Conservation (phyloP, 1,140 invertebrate genomes). For the Drosophila fuyamai region DNA sequence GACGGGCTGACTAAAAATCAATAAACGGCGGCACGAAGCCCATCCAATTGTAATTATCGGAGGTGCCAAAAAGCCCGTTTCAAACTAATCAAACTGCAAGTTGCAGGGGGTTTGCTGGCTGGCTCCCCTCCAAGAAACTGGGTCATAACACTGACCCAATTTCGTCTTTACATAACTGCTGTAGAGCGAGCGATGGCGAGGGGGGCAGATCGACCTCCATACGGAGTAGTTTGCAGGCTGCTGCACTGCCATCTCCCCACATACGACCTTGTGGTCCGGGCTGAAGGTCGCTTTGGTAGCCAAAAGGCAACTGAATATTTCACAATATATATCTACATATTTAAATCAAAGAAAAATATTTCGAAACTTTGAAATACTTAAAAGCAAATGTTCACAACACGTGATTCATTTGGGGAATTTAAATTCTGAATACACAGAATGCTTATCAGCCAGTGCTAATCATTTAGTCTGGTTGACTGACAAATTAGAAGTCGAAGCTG, state of each 20-base stretch:
- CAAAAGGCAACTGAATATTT: constrained; percentile 24
- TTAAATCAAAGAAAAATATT: constrained; percentile 6
- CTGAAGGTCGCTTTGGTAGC: constrained; percentile 59
- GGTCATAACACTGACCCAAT: constrained; percentile 82
- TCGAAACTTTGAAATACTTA: constrained; percentile 4
- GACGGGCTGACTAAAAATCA: constrained; percentile 35
- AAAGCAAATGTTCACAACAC: constrained; percentile 11
- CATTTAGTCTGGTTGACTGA: constrained; percentile 13
- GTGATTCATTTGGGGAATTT: constrained; percentile 31
- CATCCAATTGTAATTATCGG: constrained; percentile 56
- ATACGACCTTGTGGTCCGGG: constrained; percentile 60
- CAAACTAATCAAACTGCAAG: constrained; percentile 47
- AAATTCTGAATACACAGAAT: background rate
- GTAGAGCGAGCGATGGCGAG: constrained; percentile 3
- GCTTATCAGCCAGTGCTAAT: constrained; percentile 31
- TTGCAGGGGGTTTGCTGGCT: background rate
- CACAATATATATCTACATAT: background rate
- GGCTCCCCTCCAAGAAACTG: constrained; percentile 29
- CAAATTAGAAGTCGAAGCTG: constrained; percentile 9
- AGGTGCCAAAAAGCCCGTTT: constrained; percentile 48
- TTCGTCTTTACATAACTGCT: constrained; percentile 48
- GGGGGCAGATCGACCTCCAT: constrained; percentile 43
- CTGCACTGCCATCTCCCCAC: constrained; percentile 33
- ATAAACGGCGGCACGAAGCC: constrained; percentile 46
- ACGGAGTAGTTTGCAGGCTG: constrained; percentile 39